These are phyloP conservation scores for Hyperoplus lanceolatus DNA, from an alignment of 2,797 vertebrate species.

Conservation along the genomic window DNA sequence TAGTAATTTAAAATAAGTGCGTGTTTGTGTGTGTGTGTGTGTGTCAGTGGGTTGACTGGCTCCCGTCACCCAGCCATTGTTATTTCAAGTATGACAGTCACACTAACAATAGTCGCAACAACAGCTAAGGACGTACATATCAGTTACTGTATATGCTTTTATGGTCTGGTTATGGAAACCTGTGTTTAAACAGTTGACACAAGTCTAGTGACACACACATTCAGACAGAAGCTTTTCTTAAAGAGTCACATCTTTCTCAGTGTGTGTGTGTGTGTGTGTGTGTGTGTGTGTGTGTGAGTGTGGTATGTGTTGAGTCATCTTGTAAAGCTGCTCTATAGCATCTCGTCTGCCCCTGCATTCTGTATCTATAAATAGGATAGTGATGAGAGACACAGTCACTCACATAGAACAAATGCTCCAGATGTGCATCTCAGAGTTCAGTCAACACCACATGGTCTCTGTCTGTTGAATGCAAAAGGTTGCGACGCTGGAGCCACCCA, in stretches of 20 bases:
- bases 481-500: not conserved
- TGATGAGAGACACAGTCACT: constrained; percentile 39
- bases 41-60: constrained; percentile 24
- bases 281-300: not conserved
- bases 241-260: not conserved
- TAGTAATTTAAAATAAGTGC: not conserved
- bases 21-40: constrained; percentile 14
- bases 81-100: constrained; percentile 52
- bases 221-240: not conserved
- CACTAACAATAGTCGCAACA: constrained; percentile 58
- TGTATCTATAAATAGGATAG: constrained; percentile 50
- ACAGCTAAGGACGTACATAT: constrained; percentile 15
- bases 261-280: not conserved
- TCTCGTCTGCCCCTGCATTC: constrained; percentile 23
- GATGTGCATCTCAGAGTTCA: constrained; percentile 47
- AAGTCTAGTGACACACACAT: not conserved
- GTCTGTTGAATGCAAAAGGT: constrained; percentile 29
- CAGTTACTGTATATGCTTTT: constrained; percentile 17
- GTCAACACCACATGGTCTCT: constrained; percentile 31
- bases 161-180: constrained; percentile 14
- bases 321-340: constrained; percentile 26
- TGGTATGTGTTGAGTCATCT: not conserved
- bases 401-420: constrained; percentile 46
- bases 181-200: constrained; percentile 35
- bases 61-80: constrained; percentile 34